phyloP scores from a whole-genome alignment of 2,888 invertebrate genomes.

The Oligia strigilis region DNA sequence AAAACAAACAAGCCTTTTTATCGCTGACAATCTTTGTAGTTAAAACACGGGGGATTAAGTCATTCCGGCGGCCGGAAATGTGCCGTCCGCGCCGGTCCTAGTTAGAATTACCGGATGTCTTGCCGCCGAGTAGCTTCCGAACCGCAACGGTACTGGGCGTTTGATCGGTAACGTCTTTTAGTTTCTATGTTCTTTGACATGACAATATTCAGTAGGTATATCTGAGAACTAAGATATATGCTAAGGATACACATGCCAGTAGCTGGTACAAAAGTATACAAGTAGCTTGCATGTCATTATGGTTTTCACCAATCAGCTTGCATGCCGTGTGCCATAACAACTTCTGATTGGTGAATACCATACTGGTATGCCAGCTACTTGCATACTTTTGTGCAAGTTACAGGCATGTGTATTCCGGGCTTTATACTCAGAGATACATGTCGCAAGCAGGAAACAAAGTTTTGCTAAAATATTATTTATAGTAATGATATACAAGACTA shows the following conservation, averaged over 20 bases:
- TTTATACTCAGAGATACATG: neutral
- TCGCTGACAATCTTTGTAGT: conserved; percentile 64
- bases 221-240: neutral
- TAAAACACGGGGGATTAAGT: conserved; percentile 72
- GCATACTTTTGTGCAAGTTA: too few relatives aligned
- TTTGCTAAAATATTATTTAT: neutral
- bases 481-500: neutral
- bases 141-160: conserved; percentile 54
- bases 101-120: conserved; percentile 79
- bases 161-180: conserved; percentile 41
- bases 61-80: conserved; percentile 69
- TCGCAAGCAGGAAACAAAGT: neutral
- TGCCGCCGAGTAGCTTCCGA: conserved; percentile 75
- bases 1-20: conserved; percentile 54
- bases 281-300: too few relatives aligned
- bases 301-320: too few relatives aligned
- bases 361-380: too few relatives aligned
- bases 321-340: too few relatives aligned
- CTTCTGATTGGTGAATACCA: too few relatives aligned
- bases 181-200: neutral
- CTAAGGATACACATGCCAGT: too few relatives aligned
- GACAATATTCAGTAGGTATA: neutral
- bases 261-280: too few relatives aligned
- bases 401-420: too few relatives aligned
- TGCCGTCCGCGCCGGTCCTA: conserved; percentile 71